These are phyloP conservation scores for Cassiopea xamachana DNA, from an alignment of 30 jellyfish, hydroid and myxozoan genomes.

Conservation along the genomic window DNA sequence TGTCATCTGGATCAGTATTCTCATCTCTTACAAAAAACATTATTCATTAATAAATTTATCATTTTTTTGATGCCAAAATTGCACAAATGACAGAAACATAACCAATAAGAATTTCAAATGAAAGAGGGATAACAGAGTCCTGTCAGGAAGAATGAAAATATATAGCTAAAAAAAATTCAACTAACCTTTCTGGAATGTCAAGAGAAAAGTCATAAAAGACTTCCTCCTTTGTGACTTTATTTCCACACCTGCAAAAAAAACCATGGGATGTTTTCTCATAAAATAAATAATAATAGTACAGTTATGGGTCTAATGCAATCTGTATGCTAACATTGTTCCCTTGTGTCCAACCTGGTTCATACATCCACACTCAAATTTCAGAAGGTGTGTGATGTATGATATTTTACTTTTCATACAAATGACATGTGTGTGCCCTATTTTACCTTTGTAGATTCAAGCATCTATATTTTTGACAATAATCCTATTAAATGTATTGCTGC, in stretches of 20 bases:
- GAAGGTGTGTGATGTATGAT: no score
- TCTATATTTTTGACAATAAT: no score
- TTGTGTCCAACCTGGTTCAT: no score
- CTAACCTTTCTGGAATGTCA: conserved; percentile 83
- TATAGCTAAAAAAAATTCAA: not conserved
- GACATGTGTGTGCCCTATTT: no score
- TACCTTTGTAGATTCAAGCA: no score
- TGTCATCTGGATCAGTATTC: conserved; percentile 74
- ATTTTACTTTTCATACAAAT: no score
- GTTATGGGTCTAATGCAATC: not conserved
- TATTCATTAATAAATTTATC: not conserved
- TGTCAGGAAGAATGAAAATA: not conserved
- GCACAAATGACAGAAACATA: not conserved
- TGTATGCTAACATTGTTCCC: not conserved
- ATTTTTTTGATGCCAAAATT: not conserved
- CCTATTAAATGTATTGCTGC: no score
- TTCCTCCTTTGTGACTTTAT: conserved; percentile 70
- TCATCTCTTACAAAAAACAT: conserved; percentile 63
- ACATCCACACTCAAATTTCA: no score
- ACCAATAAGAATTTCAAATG: not conserved
- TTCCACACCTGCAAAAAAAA: conserved; percentile 54
- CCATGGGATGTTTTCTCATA: not conserved
- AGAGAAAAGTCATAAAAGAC: conserved; percentile 77
- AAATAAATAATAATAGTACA: not conserved
- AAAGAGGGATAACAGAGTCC: not conserved